Evolutionary conservation across 2,888 invertebrate species (phyloP), one percentile per base, ranked within the genome.

Genomic region (Amphimallon solstitiale): DNA sequence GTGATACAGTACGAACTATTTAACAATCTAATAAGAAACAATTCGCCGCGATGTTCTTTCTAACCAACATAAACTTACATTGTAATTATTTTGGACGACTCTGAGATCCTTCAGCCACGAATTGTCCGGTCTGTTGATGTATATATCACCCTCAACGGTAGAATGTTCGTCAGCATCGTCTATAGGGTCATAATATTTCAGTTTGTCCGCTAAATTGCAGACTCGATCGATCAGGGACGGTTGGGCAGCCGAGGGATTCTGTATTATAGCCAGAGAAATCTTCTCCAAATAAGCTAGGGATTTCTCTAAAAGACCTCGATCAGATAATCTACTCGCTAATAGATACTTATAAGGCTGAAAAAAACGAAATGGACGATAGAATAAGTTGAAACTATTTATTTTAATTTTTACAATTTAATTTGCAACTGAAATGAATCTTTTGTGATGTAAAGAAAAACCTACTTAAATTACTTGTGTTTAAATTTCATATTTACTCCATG

Each of bases 261-360:
- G 85, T 5, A 87, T 83, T 43, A 94, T 86, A 65, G 89, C 89
- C 17, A 85, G 84, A 6, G 92, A 88, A 40, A 95, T 88, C 74
- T 89, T 89, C 85, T 97, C 96, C 77, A 90, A 87, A 84, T 97
- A 97, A 71, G 90, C 86, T 70, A 96, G 84, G 62, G 95, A 92
- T 80, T 93, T 93, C 80, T 92, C 90, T 74, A 89, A 85, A 73
- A 89, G 86, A 1, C 97, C 96, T 76, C 87, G 86, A 76, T 94
- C 93, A 4, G 90, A 85, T 76, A 97, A 87, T 69, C 93, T 88
- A 9, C 88, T 85, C 48, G 94, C 92, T 82, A 95, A 84, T 71
- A 96, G 80, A 79, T 92, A 90, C 85, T 97, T 97, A 84, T 93
- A 96, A 62, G 89, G 86, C 90, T 95, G 83, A 2, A 84, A 81